A percentile compares a stretch with the other conserved stretches of the same genome.
These are phyloP conservation scores for Eristalinus sepulchralis DNA, from an alignment of 2,888 invertebrate genomes.

Conservation along the genomic window DNA sequence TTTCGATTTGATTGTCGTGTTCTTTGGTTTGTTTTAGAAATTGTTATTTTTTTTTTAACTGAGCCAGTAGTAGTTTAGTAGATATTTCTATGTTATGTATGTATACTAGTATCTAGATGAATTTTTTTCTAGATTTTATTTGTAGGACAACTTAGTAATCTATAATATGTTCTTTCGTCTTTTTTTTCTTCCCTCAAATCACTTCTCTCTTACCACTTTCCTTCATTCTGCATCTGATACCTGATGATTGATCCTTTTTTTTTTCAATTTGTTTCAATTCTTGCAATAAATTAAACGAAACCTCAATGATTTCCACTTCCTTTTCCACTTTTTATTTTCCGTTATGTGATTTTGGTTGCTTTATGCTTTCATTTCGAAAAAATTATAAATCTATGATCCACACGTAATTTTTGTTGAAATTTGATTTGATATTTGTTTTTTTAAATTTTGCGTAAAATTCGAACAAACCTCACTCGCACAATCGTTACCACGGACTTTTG, in stretches of 20 bases:
- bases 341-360: slow-evolving; percentile 71
- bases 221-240: slow-evolving; percentile 48
- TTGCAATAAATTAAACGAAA: slow-evolving; percentile 23
- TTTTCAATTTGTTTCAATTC: slow-evolving; percentile 52
- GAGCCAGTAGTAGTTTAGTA: slow-evolving; percentile 12
- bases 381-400: slow-evolving; percentile 10
- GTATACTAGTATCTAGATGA: slow-evolving; percentile 32
- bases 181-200: slow-evolving; percentile 68
- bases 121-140: slow-evolving; percentile 59
- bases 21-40: slow-evolving; percentile 13
- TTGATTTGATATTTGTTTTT: slow-evolving; percentile 13
- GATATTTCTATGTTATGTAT: slow-evolving; percentile 13
- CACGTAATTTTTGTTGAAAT: not conserved
- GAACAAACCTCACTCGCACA: slow-evolving; percentile 64
- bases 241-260: slow-evolving; percentile 6
- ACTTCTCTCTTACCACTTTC: slow-evolving; percentile 40
- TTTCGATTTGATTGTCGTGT: slow-evolving; percentile 4
- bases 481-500: slow-evolving; percentile 67
- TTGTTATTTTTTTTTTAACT: not conserved
- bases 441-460: slow-evolving; percentile 49
- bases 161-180: slow-evolving; percentile 69
- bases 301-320: not conserved
- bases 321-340: slow-evolving; percentile 28
- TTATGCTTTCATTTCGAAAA: slow-evolving; percentile 56
- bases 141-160: slow-evolving; percentile 69